Base-by-base conservation (phyloP, 2,797 vertebrate species). In the Heliangelus exortis region DNA sequence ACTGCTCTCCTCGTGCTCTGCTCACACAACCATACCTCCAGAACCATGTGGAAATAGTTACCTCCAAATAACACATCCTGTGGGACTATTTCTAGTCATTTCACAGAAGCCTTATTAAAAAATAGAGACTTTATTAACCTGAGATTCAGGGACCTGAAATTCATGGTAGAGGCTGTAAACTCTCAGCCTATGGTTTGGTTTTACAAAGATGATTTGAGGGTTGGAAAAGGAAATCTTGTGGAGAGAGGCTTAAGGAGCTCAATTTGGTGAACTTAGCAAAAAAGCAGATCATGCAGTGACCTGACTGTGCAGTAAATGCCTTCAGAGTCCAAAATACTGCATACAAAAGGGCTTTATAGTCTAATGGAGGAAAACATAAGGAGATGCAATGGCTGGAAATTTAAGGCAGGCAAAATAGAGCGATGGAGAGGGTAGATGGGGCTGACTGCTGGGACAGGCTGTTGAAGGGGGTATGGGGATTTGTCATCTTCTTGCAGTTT, bases 51-150 rank as follows among this genome's bases (percentile, higher is more conserved):
- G 93, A 96, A 95, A 91, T 43, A 84, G 95, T 95, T 96, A 96
- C 65, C 23, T 91, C 59, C 80, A 92, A 96, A 95, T 96, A 94
- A 92, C 77, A 92, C 81, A 84, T 94, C 96, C 95, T 73, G 74
- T 0, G 87, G 92, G 95, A 92, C 87, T 86, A 92, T 88, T 95
- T 90, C 93, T 82, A 79, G 91, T 88, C 80, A 71, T 94, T 94
- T 93, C 92, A 96, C 93, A 94, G 95, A 95, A 95, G 93, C 87
- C 92, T 95, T 94, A 96, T 94, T 96, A 95, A 97, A 96, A 97
- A 96, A 94, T 92, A 82, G 89, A 86, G 87, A 96, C 83, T 95
- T 96, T 96, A 96, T 97, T 97, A 97, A 96, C 87, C 89, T 94
- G 95, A 97, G 93, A 94, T 95, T 91, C 74, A 26, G 92, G 92